Evolutionary conservation across 2,797 vertebrate species (phyloP).

Genomic region (Varecia variegata): DNA sequence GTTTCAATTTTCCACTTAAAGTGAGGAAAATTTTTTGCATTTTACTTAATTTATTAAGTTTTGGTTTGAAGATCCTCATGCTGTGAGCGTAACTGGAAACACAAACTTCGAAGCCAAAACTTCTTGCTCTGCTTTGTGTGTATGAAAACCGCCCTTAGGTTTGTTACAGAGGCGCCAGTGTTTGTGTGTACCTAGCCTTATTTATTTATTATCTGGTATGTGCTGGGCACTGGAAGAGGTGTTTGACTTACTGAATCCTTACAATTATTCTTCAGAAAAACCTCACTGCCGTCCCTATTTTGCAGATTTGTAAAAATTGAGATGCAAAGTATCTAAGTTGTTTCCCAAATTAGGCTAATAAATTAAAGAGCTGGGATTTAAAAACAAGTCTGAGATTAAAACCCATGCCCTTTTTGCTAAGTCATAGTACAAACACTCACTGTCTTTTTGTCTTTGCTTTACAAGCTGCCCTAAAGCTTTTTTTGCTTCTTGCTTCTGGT

Average conservation of each 20-base stretch:
- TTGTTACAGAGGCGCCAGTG: background rate
- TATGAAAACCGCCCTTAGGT: background rate
- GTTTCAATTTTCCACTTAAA: conserved; percentile 25
- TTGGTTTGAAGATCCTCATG: background rate
- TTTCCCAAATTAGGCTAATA: background rate
- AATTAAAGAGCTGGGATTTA: conserved; percentile 13
- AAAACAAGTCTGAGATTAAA: conserved; percentile 30
- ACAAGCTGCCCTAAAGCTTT: background rate
- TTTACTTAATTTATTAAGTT: conserved; percentile 33
- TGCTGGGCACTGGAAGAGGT: background rate
- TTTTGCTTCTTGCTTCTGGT: conserved; percentile 40
- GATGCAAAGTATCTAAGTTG: background rate
- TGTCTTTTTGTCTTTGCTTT: conserved; percentile 18
- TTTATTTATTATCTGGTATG: background rate
- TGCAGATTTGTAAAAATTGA: conserved; percentile 11
- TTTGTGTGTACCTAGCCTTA: background rate
- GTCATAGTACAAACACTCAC: background rate
- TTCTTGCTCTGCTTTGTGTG: background rate
- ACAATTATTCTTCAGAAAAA: background rate
- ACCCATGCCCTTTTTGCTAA: background rate
- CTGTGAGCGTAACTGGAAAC: background rate
- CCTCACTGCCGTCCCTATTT: background rate
- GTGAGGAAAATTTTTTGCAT: background rate
- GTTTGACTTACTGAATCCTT: background rate
- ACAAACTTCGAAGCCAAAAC: background rate